Evolutionary conservation across 2,888 invertebrate genomes (phyloP).

Genomic region (Ischnura elegans): DNA sequence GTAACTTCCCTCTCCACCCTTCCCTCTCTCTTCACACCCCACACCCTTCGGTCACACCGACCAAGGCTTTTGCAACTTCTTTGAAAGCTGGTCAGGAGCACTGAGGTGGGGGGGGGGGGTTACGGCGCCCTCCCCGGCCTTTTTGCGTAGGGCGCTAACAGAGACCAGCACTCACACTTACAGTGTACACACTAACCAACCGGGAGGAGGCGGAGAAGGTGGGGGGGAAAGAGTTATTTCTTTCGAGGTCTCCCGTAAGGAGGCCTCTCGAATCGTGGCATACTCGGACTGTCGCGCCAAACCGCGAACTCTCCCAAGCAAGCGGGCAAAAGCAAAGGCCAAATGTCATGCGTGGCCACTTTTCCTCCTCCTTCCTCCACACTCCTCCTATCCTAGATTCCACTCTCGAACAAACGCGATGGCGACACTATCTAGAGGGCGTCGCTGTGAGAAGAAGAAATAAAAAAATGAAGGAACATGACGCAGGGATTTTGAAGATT

Average conservation of each 20-base stretch:
- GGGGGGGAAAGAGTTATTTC: neutral
- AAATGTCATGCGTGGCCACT: constrained; percentile 17
- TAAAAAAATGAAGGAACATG: too few species aligned
- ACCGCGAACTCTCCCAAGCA: neutral
- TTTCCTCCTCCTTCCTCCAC: neutral
- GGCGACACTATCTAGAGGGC: neutral
- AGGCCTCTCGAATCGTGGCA: constrained; percentile 16
- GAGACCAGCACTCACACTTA: neutral
- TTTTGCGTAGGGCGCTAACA: constrained; percentile 34
- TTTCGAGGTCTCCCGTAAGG: constrained; percentile 29
- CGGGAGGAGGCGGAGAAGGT: too few species aligned
- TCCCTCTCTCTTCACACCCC: too few species aligned
- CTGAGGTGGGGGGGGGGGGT: neutral
- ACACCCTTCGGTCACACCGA: neutral
- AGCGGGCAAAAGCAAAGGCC: neutral
- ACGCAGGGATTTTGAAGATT: neutral
- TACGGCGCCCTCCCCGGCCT: constrained; percentile 13
- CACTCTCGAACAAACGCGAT: neutral
- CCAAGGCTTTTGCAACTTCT: constrained; percentile 3
- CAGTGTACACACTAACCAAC: neutral
- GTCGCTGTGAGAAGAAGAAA: neutral
- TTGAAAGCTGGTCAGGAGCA: constrained; percentile 26
- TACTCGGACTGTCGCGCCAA: constrained; percentile 14
- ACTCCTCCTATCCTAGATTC: neutral
- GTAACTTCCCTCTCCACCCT: neutral